Evolutionary conservation across 2,797 vertebrate genomes (phyloP), one percentile per base, ranked within the genome.

Genomic region (Chelonia mydas): DNA sequence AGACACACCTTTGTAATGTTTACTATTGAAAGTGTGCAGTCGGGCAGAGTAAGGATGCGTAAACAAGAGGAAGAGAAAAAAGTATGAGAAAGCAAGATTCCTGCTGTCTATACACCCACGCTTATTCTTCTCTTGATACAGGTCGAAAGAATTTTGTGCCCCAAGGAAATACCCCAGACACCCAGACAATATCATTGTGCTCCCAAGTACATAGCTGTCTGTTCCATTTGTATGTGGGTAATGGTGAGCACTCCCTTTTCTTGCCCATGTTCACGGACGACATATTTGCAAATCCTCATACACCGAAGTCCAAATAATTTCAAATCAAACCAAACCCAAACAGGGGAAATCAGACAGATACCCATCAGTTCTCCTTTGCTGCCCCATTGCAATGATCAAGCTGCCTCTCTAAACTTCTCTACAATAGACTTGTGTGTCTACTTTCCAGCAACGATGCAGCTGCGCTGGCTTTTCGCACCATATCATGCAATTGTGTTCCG

Each of bases 401-500:
- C 1, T 0, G 0, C 6, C 74, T 79, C 86, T 16, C 21, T 17
- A 49, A 5, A 3, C 27, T 50, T 59, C 3, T 83, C 27, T 49
- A 6, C 16, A 45, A 49, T 6, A 33, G 55, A 61, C n/a, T 90
- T 89, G 2, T 4, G 5, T 7, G 76, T 45, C 51, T 86, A 0
- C 81, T 91, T 90, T 49, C 37, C n/a, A 23, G 68, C 19, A 72
- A 72, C 10, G 16, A 15, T 83, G 51, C 93, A 72, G 86, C 27
- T 86, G 92, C 89, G 84, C 83, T 33, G 21, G 17, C 81, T 96
- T 31, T 77, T 49, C 8, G 41, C 25, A 31, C 27, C 4, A 16
- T 92, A 37, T 16, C n/a, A 0, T 6, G 3, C 86, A 83, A 53
- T 15, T 3, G 6, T 80, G 88, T 79, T 91, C 86, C n/a, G 72